A percentile compares a stretch with the other conserved stretches of the same genome.
Conservation (phyloP, 2,888 invertebrate species). For the Patella pellucida region DNA sequence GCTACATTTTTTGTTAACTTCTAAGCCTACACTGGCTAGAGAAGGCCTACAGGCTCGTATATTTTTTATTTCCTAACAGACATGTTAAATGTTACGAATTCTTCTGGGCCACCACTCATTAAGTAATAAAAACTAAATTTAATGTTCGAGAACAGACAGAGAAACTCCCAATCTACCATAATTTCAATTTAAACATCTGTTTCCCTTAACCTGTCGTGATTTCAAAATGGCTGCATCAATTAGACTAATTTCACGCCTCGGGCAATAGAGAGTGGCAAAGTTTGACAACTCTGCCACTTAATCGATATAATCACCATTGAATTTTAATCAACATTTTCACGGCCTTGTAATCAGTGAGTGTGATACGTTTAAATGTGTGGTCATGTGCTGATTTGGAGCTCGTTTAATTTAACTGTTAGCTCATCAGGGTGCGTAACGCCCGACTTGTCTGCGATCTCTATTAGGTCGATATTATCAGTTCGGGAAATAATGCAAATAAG, state of each 20-base stretch:
- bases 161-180: too few species aligned
- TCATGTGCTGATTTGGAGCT: not conserved
- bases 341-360: slow-evolving; percentile 6
- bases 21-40: too few species aligned
- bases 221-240: slow-evolving; percentile 10
- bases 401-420: not conserved
- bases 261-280: slow-evolving; percentile 10
- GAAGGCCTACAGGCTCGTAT: too few species aligned
- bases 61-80: too few species aligned
- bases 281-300: slow-evolving; percentile 12
- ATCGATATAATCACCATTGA: slow-evolving; percentile 6
- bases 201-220: not conserved
- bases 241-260: slow-evolving; percentile 4
- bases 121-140: too few species aligned
- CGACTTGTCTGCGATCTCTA: not conserved
- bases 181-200: not conserved
- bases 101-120: too few species aligned
- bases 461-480: not conserved
- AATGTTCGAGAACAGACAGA: too few species aligned
- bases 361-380: not conserved
- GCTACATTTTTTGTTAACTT: too few species aligned
- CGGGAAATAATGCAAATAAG: not conserved
- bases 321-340: slow-evolving; percentile 5
- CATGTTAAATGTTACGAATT: too few species aligned
- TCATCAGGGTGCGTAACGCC: not conserved